phyloP scores from a whole-genome alignment of 2,888 invertebrate species.

The Parasteatoda lunata region DNA sequence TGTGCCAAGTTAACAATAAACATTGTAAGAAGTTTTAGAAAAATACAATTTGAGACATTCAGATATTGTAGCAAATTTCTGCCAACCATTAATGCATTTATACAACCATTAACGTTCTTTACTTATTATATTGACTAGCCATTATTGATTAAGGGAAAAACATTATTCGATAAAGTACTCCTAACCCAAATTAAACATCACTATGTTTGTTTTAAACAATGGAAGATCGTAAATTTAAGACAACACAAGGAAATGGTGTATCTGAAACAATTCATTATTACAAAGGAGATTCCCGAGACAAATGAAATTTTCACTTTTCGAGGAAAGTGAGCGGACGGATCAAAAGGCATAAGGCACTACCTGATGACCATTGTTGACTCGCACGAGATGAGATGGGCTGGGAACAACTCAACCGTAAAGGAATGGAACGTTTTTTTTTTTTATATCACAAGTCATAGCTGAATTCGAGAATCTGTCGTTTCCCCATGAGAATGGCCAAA shows the following conservation, averaged over 20 bases:
- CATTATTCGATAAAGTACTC: too few species aligned
- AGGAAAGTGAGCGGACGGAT: background rate
- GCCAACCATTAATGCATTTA: too few species aligned
- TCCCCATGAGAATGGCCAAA: background rate
- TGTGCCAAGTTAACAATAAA: too few species aligned
- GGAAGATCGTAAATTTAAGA: constrained; percentile 11
- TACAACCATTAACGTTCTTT: too few species aligned
- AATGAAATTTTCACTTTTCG: background rate
- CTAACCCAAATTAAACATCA: background rate
- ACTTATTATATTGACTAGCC: too few species aligned
- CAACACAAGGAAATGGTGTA: constrained; percentile 20
- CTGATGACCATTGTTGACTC: constrained; percentile 22
- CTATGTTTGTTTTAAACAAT: constrained; percentile 1
- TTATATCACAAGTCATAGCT: background rate
- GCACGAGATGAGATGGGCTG: background rate
- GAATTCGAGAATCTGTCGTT: constrained; percentile 10
- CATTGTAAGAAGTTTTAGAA: too few species aligned
- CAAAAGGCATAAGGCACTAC: background rate
- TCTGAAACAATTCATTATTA: background rate
- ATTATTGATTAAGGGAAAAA: too few species aligned
- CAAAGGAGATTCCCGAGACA: background rate
- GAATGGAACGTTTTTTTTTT: background rate
- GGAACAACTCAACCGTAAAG: constrained; percentile 20
- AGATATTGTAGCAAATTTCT: too few species aligned
- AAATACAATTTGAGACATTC: too few species aligned